Percentiles rank a stretch among this genome's conserved stretches.
These are phyloP conservation scores for Strongylocentrotus purpuratus DNA, from an alignment of 35 echinoderm and acorn worm species.

Conservation along the genomic window DNA sequence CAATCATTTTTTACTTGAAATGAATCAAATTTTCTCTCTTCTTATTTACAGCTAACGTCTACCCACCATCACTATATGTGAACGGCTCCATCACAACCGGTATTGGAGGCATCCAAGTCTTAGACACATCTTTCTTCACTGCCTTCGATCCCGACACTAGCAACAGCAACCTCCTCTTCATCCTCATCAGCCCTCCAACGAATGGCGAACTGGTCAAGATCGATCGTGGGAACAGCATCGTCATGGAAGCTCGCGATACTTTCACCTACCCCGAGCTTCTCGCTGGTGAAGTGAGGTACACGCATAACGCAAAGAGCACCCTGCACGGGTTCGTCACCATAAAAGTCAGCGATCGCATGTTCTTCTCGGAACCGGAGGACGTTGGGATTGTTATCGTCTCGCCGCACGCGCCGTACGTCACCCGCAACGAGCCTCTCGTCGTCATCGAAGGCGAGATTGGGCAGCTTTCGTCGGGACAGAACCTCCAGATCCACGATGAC, in stretches of 20 bases:
- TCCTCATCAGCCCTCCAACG: constrained; percentile 82
- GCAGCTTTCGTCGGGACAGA: constrained; percentile 64
- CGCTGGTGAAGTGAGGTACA: constrained; percentile 74
- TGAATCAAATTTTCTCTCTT: background rate
- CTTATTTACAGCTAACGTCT: constrained; percentile 68
- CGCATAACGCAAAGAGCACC: constrained; percentile 62
- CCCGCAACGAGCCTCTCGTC: constrained; percentile 88
- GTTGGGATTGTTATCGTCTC: constrained; percentile 84
- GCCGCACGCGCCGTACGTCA: constrained; percentile 71
- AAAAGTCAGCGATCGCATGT: constrained; percentile 85
- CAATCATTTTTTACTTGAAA: no score
- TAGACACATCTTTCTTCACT: constrained; percentile 88
- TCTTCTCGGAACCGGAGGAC: constrained; percentile 62
- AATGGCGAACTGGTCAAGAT: constrained; percentile 91
- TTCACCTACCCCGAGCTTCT: constrained; percentile 81
- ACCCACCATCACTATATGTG: constrained; percentile 75
- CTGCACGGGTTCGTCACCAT: constrained; percentile 74
- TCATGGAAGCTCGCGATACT: constrained; percentile 57
- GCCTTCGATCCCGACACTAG: constrained; percentile 89
- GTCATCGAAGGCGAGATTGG: constrained; percentile 81
- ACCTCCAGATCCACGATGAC: constrained; percentile 87
- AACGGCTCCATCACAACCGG: constrained; percentile 90
- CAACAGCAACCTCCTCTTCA: constrained; percentile 66
- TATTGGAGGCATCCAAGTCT: constrained; percentile 80
- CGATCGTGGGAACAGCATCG: constrained; percentile 61